Evolutionary conservation across 2,113 vertebrate genomes (phyloP), one percentile per base, ranked within the genome.

Genomic region (Struthio camelus): DNA sequence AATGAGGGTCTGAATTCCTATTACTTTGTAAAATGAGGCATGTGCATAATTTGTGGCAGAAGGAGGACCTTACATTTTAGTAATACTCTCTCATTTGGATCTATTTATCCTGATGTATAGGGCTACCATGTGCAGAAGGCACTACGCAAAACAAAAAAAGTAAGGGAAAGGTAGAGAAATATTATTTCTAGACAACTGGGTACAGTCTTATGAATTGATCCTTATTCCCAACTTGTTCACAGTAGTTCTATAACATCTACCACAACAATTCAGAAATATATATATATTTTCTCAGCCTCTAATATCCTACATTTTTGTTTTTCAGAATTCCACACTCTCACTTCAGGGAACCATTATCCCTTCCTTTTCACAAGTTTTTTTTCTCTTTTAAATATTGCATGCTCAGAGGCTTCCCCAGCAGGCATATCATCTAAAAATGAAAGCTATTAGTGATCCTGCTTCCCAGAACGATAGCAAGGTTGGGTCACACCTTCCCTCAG

Each of bases 401-500:
- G 59, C 65, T 94, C 38, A 28, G 28, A 97, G 92, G 73, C 53
- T 94, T 97, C 44, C 70, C 71, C 44, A 50, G 36, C 1, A 7
- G 69, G 69, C n/a, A 38, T 4, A 58, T 32, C 36, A 46, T 48
- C 83, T 84, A 7, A 95, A 95, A 97, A 78, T 56, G 50, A 95
- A 90, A 67, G 36, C 59, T 82, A 30, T 85, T 94, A 83, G 75
- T 10, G 1, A 42, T n/a, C 79, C 53, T 4, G 30, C 32, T 70
- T 80, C 67, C 81, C 64, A 28, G 86, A 89, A 87, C 28, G 76
- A 56, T 25, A 85, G 64, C 86, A 69, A 94, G 48, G 48, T 61
- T 83, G 90, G 62, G 10, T 94, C 83, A 79, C 76, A 94, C 62
- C 76, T 97, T 71, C 81, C 56, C 85, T 90, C 85, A 54, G 80